These are phyloP conservation scores for Altica lythri DNA, from an alignment of 2,888 invertebrate species.

Conservation along the genomic window DNA sequence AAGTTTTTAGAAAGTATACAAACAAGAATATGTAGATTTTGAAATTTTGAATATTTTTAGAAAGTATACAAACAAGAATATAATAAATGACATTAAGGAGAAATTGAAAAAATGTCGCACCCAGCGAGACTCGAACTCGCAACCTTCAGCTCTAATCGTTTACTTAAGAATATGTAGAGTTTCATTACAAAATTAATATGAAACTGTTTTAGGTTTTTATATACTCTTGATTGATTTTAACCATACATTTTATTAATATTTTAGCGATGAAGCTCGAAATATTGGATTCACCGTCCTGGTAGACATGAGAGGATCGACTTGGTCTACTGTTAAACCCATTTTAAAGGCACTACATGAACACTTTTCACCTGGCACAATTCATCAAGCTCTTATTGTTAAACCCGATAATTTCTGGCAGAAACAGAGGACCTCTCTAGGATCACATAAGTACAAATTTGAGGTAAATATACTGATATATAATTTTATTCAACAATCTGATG, in stretches of 20 bases:
- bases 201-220: not conserved
- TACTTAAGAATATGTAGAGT: not conserved
- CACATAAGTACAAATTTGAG: conserved; percentile 99
- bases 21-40: no score
- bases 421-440: conserved; percentile 94
- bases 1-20: no score
- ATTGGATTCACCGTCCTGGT: conserved; percentile 94
- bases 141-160: no score
- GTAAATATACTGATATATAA: no score
- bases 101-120: no score
- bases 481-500: no score
- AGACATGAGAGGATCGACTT: conserved; percentile 96
- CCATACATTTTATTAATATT: conserved; percentile 47
- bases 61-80: no score
- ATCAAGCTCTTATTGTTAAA: conserved; percentile 96
- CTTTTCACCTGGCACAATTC: conserved; percentile 87
- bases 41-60: no score
- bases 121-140: no score
- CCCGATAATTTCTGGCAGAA: conserved; percentile 99
- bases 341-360: conserved; percentile 96
- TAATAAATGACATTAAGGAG: no score
- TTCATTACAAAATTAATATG: not conserved
- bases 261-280: conserved; percentile 82
- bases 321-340: conserved; percentile 97
- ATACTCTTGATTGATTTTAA: not conserved